Base-by-base conservation (phyloP, 2,888 invertebrate genomes). In the Diabrotica balteata region DNA sequence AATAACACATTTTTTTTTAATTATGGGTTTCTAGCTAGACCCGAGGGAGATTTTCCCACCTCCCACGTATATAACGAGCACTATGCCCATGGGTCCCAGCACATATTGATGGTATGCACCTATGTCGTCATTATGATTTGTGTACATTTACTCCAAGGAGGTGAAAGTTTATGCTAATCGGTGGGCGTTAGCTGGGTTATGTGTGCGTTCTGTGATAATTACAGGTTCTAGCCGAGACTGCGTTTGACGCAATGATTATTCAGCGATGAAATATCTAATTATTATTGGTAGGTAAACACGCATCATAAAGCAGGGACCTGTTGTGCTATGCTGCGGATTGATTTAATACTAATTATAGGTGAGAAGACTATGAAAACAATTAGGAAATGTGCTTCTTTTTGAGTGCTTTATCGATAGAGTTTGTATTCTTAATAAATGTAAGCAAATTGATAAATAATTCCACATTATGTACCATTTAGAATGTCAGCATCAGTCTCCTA, bases 181-280 rank as follows among this genome's bases (percentile, higher is more conserved):
- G 50, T 10, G 42, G 66, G 66, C 66, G 58, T 52, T 62, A 11
- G 50, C 57, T 51, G 22, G 55, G 17, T 7, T 57, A 45, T 57
- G 11, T 43, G 45, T 57, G 55, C 50, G 43, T 43, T 61, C 45
- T 52, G 42, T 53, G 45, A 60, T 68, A 71, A 71, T 71, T 68
- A 68, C 52, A 57, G 44, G 59, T 70, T 70, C 63, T 66, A 68
- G 61, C 52, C 50, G 60, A 57, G 61, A 60, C 57, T 68, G 63
- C 59, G 66, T 63, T 66, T 68, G 67, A 68, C 68, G 66, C 71
- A 54, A 50, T 52, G 59, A 66, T 61, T 68, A 67, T 66, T 68
- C 54, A 63, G 67, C 52, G 61, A 50, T 46, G 44, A 62, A 61
- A 59, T 65, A 57, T 63, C 47, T 63, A 45, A 62, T 63, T 64